Conservation (phyloP, 2,797 vertebrate species). For the Syngnathus acus region DNA sequence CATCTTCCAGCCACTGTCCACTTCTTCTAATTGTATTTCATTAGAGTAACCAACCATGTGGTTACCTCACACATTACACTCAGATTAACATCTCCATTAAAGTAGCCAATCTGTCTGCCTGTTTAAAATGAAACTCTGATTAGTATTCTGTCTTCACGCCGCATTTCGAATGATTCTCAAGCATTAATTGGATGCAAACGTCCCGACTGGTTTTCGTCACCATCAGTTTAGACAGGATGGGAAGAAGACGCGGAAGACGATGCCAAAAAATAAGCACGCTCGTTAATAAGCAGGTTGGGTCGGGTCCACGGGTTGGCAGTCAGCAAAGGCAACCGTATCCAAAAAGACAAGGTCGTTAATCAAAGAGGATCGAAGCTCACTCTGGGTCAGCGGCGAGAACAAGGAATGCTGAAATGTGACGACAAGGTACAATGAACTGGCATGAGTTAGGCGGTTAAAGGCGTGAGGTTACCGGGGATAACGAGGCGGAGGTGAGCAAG, state of each 20-base stretch:
- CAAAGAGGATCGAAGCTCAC: background rate
- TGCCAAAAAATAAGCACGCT: background rate
- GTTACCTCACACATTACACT: slow-evolving; percentile 44
- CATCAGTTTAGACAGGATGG: background rate
- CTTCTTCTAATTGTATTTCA: slow-evolving; percentile 57
- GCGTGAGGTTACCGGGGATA: background rate
- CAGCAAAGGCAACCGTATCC: too few species aligned
- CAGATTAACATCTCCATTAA: slow-evolving; percentile 56
- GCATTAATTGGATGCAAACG: slow-evolving; percentile 41
- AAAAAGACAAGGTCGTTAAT: background rate
- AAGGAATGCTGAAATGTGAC: too few species aligned
- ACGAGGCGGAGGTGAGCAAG: background rate
- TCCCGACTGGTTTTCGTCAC: background rate
- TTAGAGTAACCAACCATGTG: slow-evolving; percentile 44
- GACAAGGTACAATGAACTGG: background rate
- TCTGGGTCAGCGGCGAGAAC: background rate
- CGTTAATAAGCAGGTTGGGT: too few species aligned
- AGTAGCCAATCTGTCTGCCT: slow-evolving; percentile 14
- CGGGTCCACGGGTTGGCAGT: too few species aligned
- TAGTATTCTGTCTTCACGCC: slow-evolving; percentile 18
- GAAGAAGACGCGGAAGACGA: background rate
- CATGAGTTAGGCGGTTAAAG: background rate
- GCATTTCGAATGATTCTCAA: slow-evolving; percentile 23
- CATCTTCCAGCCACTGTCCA: slow-evolving; percentile 21
- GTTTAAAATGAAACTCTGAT: slow-evolving; percentile 37